A percentile compares a stretch with the other conserved stretches of the same genome.
phyloP scores from a whole-genome alignment of 2,113 vertebrate species.

The Hemichromis elongatus region DNA sequence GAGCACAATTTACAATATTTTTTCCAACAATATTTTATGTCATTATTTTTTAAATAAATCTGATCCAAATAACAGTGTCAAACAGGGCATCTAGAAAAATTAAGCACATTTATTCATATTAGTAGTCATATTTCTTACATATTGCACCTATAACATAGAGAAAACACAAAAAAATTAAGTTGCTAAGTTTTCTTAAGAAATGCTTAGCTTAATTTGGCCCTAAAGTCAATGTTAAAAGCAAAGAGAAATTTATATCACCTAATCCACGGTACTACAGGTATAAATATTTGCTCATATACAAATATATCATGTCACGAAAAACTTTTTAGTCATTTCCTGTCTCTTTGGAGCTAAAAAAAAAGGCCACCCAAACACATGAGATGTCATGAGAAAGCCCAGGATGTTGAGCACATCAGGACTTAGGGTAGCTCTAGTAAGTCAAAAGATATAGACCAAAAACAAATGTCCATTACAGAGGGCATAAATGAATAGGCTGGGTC shows the following conservation, averaged over 20 bases:
- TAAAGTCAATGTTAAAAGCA: not conserved
- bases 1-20: not conserved
- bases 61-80: not conserved
- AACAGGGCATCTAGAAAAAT: not conserved
- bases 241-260: not conserved
- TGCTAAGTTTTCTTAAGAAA: not conserved
- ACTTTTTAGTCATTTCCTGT: not conserved
- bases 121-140: rapidly evolving
- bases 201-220: rapidly evolving
- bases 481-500: not conserved
- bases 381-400: not conserved
- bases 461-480: not conserved
- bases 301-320: rapidly evolving
- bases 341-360: not conserved
- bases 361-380: rapidly evolving
- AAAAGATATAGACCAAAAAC: not conserved
- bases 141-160: not conserved
- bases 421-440: not conserved
- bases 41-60: rapidly evolving
- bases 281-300: not conserved
- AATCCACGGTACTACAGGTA: rapidly evolving
- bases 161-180: rapidly evolving
- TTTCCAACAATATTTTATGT: not conserved
- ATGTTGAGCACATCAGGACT: not conserved
- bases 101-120: not conserved